These are phyloP conservation scores for Alentia gelatinosa DNA, from an alignment of 2,888 invertebrate genomes.

Conservation along the genomic window DNA sequence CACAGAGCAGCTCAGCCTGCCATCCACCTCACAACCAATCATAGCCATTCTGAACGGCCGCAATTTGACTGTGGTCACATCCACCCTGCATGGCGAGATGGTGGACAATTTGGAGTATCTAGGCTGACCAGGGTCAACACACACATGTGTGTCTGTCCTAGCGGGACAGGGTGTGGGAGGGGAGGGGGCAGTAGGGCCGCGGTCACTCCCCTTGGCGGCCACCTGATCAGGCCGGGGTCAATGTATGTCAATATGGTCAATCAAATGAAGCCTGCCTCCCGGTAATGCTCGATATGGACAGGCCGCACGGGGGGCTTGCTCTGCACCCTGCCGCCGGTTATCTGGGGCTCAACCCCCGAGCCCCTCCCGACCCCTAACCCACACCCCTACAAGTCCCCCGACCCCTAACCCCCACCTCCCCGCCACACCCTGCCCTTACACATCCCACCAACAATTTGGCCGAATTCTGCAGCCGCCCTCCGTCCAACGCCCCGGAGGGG, in stretches of 20 bases:
- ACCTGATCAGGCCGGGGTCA: slow-evolving; percentile 47
- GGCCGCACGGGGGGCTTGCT: not conserved
- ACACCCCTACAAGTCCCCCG: not conserved
- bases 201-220: not conserved
- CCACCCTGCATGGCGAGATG: not conserved
- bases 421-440: not conserved
- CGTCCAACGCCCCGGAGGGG: not conserved
- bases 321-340: not conserved
- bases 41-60: slow-evolving; percentile 42
- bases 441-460: slow-evolving; percentile 16
- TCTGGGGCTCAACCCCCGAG: not conserved
- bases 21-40: slow-evolving; percentile 9
- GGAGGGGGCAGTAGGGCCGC: not conserved
- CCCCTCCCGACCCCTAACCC: not conserved
- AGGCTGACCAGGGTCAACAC: not conserved
- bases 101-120: slow-evolving; percentile 39
- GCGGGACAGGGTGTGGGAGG: not conserved
- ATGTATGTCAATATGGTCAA: slow-evolving; percentile 54
- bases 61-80: not conserved
- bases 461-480: not conserved
- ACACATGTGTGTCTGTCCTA: not conserved
- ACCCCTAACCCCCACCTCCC: not conserved
- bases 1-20: not conserved
- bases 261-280: slow-evolving; percentile 50
- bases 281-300: slow-evolving; percentile 48